Conservation (phyloP, 2,113 vertebrate genomes). For the Prunella fulvescens region DNA sequence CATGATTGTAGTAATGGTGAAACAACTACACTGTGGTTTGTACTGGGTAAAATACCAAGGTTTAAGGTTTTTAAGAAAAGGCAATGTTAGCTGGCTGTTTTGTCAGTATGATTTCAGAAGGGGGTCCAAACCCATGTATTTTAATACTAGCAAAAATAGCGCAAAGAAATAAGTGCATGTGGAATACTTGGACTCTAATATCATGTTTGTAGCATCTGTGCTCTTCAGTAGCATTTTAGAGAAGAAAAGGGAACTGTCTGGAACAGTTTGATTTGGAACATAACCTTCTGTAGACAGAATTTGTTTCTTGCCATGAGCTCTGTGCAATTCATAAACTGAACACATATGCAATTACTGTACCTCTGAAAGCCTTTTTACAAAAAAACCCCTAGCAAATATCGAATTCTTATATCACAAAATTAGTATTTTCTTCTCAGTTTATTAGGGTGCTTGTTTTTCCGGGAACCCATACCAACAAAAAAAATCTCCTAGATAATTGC, state of each 20-base stretch:
- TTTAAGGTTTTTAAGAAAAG: background rate
- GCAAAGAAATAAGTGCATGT: background rate
- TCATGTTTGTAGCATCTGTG: background rate
- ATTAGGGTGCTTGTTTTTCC: background rate
- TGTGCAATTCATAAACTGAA: background rate
- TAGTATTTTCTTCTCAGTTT: background rate
- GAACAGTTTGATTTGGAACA: background rate
- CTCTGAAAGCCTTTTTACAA: background rate
- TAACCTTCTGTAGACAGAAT: too few species aligned
- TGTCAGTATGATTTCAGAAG: background rate
- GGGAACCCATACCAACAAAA: background rate
- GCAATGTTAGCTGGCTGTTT: background rate
- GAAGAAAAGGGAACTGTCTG: background rate
- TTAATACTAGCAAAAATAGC: background rate
- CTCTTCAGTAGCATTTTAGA: background rate
- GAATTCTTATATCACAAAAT: background rate
- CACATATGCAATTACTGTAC: background rate
- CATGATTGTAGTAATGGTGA: background rate
- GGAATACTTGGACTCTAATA: background rate
- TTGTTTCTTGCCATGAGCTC: background rate
- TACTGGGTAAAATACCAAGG: background rate
- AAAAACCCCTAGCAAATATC: background rate
- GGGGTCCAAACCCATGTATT: background rate
- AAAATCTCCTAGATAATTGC: background rate
- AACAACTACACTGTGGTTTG: background rate